Evolutionary conservation across 2,888 invertebrate genomes (phyloP).

Genomic region (Amiota communis): DNA sequence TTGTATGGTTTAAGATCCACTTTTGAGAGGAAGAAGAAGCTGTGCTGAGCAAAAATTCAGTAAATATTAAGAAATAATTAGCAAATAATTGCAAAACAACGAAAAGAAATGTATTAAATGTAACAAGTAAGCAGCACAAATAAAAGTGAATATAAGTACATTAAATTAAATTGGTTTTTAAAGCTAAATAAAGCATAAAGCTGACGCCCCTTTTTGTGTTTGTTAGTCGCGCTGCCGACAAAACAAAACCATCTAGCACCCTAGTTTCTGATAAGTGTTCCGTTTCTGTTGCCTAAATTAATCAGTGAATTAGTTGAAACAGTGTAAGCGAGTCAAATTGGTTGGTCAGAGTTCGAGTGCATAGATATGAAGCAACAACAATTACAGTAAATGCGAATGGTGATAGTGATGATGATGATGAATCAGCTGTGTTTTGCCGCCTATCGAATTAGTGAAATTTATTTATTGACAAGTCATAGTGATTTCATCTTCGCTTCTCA

Average conservation of each 20-base stretch:
- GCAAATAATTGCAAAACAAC: too few species aligned
- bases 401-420: not conserved
- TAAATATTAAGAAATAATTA: too few species aligned
- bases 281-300: not conserved
- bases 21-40: too few species aligned
- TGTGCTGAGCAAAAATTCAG: too few species aligned
- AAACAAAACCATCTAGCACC: too few species aligned
- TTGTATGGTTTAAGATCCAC: too few species aligned
- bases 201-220: not conserved
- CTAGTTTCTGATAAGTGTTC: not conserved
- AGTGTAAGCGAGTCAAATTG: not conserved
- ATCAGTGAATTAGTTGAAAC: too few species aligned
- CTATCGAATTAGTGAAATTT: not conserved
- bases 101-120: too few species aligned
- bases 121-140: too few species aligned
- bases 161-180: too few species aligned
- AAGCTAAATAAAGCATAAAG: not conserved
- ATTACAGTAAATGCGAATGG: not conserved
- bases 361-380: not conserved
- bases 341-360: not conserved
- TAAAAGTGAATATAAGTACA: too few species aligned
- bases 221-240: not conserved
- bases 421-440: slow-evolving; percentile 5
- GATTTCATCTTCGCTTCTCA: not conserved
- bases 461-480: not conserved